phyloP scores from a whole-genome alignment of 1,140 invertebrate species.

The Homarus americanus region DNA sequence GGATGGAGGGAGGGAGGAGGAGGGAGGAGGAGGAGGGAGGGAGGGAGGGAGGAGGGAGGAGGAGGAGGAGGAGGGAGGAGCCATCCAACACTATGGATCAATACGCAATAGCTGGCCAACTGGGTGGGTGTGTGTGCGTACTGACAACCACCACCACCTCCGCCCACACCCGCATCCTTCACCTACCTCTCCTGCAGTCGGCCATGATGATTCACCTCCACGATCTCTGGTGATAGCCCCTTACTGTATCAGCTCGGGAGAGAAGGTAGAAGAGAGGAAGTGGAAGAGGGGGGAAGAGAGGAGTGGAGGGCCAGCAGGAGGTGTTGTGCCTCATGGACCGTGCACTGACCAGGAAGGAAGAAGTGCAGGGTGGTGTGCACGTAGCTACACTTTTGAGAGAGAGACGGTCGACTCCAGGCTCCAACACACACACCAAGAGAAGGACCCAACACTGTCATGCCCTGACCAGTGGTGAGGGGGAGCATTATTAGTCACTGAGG shows the following conservation, averaged over 20 bases:
- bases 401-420: too few relatives aligned
- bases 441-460: too few relatives aligned
- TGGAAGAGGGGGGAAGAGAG: too few relatives aligned
- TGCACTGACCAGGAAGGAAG: too few relatives aligned
- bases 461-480: too few relatives aligned
- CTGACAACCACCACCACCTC: not conserved
- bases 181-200: not conserved
- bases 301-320: too few relatives aligned
- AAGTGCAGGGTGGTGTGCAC: too few relatives aligned
- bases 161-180: not conserved
- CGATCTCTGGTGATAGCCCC: not conserved
- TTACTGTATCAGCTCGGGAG: not conserved
- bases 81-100: conserved; percentile 24
- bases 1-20: conserved; percentile 2
- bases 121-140: conserved; percentile 31
- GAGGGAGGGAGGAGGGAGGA: not conserved
- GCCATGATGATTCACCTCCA: not conserved
- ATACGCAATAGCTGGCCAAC: conserved; percentile 62
- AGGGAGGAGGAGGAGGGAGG: not conserved
- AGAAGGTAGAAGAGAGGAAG: too few relatives aligned
- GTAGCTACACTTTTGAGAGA: too few relatives aligned
- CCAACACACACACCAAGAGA: too few relatives aligned
- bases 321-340: too few relatives aligned
- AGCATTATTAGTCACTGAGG: too few relatives aligned
- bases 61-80: conserved; percentile 3